phyloP scores from a whole-genome alignment of 2,113 vertebrate species.

The Phalacrocorax pelagicus region DNA sequence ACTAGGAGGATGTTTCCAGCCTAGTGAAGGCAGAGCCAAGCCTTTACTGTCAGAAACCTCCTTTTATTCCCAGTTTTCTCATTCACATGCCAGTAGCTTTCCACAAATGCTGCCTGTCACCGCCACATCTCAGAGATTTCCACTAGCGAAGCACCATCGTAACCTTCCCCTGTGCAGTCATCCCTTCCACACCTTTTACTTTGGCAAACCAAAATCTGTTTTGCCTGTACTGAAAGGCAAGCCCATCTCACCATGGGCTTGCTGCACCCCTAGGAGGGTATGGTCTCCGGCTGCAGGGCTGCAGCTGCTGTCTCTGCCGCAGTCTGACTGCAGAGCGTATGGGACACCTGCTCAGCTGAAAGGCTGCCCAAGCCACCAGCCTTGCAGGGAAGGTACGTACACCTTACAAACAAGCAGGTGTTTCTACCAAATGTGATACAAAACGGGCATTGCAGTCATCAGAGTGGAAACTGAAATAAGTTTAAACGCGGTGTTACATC shows the following conservation, averaged over 20 bases:
- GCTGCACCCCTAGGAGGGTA: rapidly evolving
- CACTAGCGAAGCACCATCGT: background rate
- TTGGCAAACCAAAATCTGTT: rapidly evolving
- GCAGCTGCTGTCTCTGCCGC: background rate
- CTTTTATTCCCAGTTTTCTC: background rate
- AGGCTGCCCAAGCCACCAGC: background rate
- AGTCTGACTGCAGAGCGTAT: background rate
- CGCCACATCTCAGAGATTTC: background rate
- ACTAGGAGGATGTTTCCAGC: background rate
- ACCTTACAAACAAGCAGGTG: background rate
- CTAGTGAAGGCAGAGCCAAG: background rate
- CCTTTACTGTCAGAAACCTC: background rate
- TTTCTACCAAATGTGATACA: background rate
- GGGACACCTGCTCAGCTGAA: rapidly evolving
- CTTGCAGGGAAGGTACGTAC: too few relatives aligned
- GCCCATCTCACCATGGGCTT: rapidly evolving
- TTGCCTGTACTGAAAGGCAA: rapidly evolving
- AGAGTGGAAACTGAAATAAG: background rate
- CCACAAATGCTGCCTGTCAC: rapidly evolving
- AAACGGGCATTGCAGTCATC: background rate
- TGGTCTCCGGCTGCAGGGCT: background rate
- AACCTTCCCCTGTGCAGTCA: background rate
- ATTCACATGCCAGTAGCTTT: background rate
- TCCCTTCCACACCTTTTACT: background rate
- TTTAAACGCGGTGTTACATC: background rate